Percentiles rank a stretch among this genome's conserved stretches.
Evolutionary conservation across 2,888 invertebrate species (phyloP).

Genomic region (Dasysyrphus tricinctus): DNA sequence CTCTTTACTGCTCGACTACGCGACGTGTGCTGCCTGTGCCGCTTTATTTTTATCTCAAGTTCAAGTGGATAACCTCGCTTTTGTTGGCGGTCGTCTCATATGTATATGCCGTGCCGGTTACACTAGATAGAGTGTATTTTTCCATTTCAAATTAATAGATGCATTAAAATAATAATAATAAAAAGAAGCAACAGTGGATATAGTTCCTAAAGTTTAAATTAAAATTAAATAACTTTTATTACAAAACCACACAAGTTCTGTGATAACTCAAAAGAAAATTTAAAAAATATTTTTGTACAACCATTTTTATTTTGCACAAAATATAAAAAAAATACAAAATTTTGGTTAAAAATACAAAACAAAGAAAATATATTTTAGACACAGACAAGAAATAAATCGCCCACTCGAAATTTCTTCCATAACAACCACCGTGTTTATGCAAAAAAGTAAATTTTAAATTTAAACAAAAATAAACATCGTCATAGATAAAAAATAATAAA

Average conservation of each 20-base stretch:
- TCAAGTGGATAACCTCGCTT: constrained; percentile 77
- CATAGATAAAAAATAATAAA: background rate
- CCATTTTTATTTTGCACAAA: constrained; percentile 17
- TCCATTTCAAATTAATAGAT: constrained; percentile 25
- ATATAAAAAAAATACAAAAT: background rate
- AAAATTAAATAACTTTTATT: constrained; percentile 24
- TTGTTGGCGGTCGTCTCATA: constrained; percentile 45
- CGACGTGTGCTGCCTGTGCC: constrained; percentile 39
- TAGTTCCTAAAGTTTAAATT: constrained; percentile 54
- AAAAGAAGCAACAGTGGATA: constrained; percentile 19
- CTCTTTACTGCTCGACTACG: constrained; percentile 17
- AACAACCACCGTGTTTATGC: constrained; percentile 1
- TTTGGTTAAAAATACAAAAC: constrained; percentile 19
- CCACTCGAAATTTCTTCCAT: constrained; percentile 23
- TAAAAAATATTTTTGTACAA: constrained; percentile 17
- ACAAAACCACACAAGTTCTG: constrained; percentile 48
- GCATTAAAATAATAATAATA: constrained; percentile 17
- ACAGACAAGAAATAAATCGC: background rate
- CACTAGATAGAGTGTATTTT: constrained; percentile 41
- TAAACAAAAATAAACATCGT: constrained; percentile 18
- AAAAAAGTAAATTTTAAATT: background rate
- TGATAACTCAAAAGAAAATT: constrained; percentile 36
- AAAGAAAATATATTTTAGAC: constrained; percentile 36
- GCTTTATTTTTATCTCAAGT: constrained; percentile 77
- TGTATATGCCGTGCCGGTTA: constrained; percentile 53